Percentiles rank a stretch among this genome's conserved stretches.
Evolutionary conservation across 1,140 invertebrate genomes (phyloP).

Genomic region (Bicyclus anynana): DNA sequence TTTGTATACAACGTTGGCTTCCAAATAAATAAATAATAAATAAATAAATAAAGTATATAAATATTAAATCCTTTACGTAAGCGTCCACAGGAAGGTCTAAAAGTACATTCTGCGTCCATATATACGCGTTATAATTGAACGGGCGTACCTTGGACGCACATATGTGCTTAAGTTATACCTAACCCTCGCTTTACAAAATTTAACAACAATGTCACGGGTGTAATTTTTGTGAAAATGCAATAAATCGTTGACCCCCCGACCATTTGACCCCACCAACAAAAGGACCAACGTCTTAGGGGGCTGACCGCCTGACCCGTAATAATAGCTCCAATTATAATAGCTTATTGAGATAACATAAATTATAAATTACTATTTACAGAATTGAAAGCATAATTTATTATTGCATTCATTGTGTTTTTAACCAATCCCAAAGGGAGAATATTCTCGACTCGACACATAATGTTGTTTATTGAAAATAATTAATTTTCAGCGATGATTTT

Average conservation of each 20-base stretch:
- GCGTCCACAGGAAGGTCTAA: too few relatives aligned
- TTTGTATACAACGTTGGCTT: too few relatives aligned
- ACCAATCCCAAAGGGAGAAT: too few relatives aligned
- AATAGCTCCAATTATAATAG: conserved; percentile 64
- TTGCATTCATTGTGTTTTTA: neutral
- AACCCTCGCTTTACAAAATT: conserved; percentile 33
- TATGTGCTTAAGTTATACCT: neutral
- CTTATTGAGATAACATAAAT: conserved; percentile 69
- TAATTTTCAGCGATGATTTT: too few relatives aligned
- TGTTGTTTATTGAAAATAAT: too few relatives aligned
- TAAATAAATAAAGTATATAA: too few relatives aligned
- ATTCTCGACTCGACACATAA: too few relatives aligned
- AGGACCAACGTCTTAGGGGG: conserved; percentile 53
- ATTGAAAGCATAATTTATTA: conserved; percentile 21
- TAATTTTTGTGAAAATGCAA: conserved; percentile 56
- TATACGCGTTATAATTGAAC: too few relatives aligned
- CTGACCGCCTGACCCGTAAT: conserved; percentile 63
- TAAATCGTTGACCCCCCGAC: conserved; percentile 66
- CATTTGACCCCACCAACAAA: conserved; percentile 67
- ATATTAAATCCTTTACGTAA: too few relatives aligned
- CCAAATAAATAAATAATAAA: too few relatives aligned
- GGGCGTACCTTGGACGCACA: too few relatives aligned
- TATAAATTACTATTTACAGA: conserved; percentile 53
- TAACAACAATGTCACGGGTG: conserved; percentile 52
- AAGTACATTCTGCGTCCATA: too few relatives aligned